These are phyloP conservation scores for Cacatua alba DNA, from an alignment of 2,113 vertebrate genomes.

Conservation along the genomic window DNA sequence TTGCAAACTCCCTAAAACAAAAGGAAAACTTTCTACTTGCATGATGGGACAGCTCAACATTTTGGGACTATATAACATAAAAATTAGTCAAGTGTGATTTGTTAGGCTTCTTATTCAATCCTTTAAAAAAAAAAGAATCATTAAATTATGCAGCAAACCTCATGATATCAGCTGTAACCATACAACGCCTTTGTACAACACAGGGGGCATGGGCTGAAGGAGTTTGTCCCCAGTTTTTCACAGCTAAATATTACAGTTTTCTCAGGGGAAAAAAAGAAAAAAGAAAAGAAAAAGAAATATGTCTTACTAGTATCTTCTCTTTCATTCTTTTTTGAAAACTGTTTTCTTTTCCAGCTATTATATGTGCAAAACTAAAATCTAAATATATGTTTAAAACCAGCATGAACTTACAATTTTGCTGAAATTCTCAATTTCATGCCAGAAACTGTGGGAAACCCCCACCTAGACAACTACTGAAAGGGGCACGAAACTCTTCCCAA, in stretches of 20 bases:
- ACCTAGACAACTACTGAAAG: not conserved
- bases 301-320: not conserved
- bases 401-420: not conserved
- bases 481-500: not conserved
- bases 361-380: not conserved
- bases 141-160: not conserved
- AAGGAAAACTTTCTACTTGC: not conserved
- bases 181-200: not conserved
- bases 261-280: not conserved
- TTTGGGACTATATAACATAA: not conserved
- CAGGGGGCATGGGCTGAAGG: not conserved
- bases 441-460: not conserved
- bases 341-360: not conserved
- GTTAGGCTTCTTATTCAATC: not conserved
- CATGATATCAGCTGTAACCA: not conserved
- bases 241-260: not conserved
- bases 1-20: not conserved
- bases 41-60: not conserved
- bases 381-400: not conserved
- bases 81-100: not conserved
- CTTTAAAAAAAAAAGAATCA: not conserved
- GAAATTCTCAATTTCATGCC: not conserved
- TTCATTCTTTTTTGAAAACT: not conserved
- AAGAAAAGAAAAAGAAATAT: not conserved
- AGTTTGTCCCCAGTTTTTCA: not conserved